Evolutionary conservation across 37 sponge, comb jelly and placozoan species (phyloP), one percentile per base, ranked within the genome.

Genomic region (Agelas oroides): DNA sequence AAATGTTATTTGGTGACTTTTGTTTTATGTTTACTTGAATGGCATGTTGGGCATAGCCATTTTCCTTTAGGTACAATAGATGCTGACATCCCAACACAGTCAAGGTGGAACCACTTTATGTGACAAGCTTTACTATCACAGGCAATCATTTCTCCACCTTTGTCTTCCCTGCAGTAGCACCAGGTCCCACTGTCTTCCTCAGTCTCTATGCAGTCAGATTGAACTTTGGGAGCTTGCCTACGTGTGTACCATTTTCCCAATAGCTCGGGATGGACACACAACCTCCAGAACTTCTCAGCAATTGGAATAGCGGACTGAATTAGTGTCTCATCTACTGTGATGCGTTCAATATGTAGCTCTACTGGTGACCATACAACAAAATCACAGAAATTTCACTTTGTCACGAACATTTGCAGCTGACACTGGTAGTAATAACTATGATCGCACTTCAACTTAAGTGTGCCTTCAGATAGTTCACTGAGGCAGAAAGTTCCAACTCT

Each of bases 211-310:
- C n/a, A n/a, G n/a, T n/a, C n/a, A 11, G 23, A 19, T 11, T 70
- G 46, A 55, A 70, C 6, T 21, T 5, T 5, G 8, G 73, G 56
- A 19, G 12, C 12, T 2, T 86, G 78, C 28, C 21, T 41, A 30
- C 78, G 56, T 13, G 87, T 71, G 53, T 60, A 86, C 79, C 72
- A 86, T 38, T 86, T 86, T 30, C 87, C 87, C 13, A 77, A 27
- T 31, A 86, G 79, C 23, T 86, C 79, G 31, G 87, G 87, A 41
- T 78, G 72, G n/a, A 86, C 37, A 38, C 65, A 77, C 53, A 78
- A n/a, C 11, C 34, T 38, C n/a, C 27, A 81, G 32, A 67, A 69
- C 30, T 69, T 38, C 59, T 69, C 28, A 30, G 53, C 80, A n/a
- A 19, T 54, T n/a, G 79, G 79, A n/a, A 79, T 17, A n/a, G 75